Evolutionary conservation across 2,797 vertebrate species (phyloP), one percentile per base, ranked within the genome.

Genomic region (Karalla daura): DNA sequence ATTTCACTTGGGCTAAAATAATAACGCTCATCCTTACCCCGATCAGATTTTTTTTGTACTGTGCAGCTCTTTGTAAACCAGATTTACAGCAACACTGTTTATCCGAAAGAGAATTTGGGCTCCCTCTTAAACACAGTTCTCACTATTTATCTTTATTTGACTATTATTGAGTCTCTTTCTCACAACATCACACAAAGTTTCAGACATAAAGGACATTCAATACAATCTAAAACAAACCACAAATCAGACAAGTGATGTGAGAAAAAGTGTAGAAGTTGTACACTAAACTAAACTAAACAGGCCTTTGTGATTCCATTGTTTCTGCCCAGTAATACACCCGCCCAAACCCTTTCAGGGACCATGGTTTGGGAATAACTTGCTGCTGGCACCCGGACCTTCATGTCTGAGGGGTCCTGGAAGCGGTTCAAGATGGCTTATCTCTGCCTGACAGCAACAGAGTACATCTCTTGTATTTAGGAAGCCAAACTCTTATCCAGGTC

Each of bases 401-500:
- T 80, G 70, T 84, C 73, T 60, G 75, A 69, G 80, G 79, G 80
- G 79, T 60, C 72, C 80, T 90, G 86, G 87, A 88, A 65, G 63
- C 75, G 28, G 77, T 86, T 88, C 85, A 87, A 76, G 72, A 80
- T 82, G 61, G 76, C 86, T 91, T 89, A 89, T 90, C 88, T 74
- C 80, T 68, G 70, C 64, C 80, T 78, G 71, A 86, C 88, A 91
- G 88, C 82, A 60, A 77, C 54, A 67, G 51, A 80, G 81, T 73
- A 60, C 70, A 79, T 71, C 71, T 80, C 76, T 59, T 78, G 69
- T 76, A 62, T 87, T 79, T 66, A 69, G 52, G 62, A 79, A 72
- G 78, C 77, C 75, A 83, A 81, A 89, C 83, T 83, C 70, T 90
- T 84, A 92, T 89, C 84, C 81, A 79, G 68, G 74, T 90, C 88